Conservation (phyloP, 2,113 vertebrate genomes). For the Syrrhaptes paradoxus region DNA sequence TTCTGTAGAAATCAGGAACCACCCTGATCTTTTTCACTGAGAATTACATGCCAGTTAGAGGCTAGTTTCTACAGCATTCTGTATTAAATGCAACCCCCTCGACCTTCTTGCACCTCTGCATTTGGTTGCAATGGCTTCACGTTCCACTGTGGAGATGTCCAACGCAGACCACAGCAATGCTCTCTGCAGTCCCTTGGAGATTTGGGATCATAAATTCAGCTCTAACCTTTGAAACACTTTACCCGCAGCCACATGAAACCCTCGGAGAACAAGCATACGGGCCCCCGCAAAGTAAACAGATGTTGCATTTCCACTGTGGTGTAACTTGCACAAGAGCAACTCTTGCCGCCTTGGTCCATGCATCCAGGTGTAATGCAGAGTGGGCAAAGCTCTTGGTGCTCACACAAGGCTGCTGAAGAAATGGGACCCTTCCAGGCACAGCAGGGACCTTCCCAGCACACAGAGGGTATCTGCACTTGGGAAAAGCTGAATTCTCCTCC, state of each 20-base stretch:
- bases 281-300: not conserved
- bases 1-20: not conserved
- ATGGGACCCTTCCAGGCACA: not conserved
- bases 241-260: not conserved
- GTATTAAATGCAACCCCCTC: not conserved
- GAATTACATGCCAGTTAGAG: not conserved
- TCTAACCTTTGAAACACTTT: not conserved
- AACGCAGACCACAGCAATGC: not conserved
- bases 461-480: not conserved
- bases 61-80: not conserved
- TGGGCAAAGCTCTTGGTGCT: not conserved
- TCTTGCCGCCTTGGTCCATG: rapidly evolving
- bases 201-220: not conserved
- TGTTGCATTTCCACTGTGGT: not conserved
- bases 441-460: not conserved
- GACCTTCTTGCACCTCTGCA: no score
- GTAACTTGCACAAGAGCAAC: not conserved
- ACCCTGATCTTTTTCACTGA: not conserved
- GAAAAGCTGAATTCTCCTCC: not conserved
- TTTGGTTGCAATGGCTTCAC: rapidly evolving
- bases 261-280: not conserved
- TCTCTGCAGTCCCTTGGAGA: not conserved
- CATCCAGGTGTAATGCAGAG: rapidly evolving
- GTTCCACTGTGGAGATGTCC: no score
- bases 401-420: not conserved